Conservation (phyloP, 2,113 vertebrate genomes). For the Rhinoptilus africanus region DNA sequence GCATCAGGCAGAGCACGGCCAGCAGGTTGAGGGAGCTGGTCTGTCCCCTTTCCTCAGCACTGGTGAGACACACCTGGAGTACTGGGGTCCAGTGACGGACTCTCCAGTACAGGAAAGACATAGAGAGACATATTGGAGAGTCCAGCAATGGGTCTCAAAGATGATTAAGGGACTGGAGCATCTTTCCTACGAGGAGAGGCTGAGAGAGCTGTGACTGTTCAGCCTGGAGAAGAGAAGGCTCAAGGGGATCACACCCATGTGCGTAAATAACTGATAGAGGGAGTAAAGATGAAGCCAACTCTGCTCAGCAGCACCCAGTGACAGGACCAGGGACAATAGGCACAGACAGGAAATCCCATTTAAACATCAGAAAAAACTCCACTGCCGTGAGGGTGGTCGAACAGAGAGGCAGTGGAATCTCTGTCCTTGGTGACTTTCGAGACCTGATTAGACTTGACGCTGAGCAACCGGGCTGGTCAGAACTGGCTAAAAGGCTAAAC, state of each 20-base stretch:
- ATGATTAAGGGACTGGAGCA: neutral
- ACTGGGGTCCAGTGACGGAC: neutral
- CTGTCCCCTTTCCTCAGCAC: neutral
- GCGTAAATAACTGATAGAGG: neutral
- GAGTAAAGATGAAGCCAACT: neutral
- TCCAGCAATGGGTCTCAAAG: neutral
- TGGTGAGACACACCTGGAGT: neutral
- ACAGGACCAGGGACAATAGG: neutral
- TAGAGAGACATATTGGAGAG: neutral
- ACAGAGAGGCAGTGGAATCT: neutral
- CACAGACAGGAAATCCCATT: neutral
- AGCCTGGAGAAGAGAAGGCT: neutral
- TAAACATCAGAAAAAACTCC: neutral
- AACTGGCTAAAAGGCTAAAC: neutral
- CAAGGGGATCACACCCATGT: neutral
- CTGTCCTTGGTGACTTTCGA: neutral
- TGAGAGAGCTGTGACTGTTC: neutral
- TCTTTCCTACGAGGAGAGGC: neutral
- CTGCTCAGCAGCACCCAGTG: too few relatives aligned
- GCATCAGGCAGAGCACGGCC: neutral
- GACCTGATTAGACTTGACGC: fast-evolving
- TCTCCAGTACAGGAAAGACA: neutral
- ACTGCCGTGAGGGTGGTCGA: neutral
- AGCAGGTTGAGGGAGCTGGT: neutral
- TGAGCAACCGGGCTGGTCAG: neutral